Percentiles rank a stretch among this genome's conserved stretches.
phyloP scores from a whole-genome alignment of 2,113 vertebrate genomes.

The Malurus elegans region DNA sequence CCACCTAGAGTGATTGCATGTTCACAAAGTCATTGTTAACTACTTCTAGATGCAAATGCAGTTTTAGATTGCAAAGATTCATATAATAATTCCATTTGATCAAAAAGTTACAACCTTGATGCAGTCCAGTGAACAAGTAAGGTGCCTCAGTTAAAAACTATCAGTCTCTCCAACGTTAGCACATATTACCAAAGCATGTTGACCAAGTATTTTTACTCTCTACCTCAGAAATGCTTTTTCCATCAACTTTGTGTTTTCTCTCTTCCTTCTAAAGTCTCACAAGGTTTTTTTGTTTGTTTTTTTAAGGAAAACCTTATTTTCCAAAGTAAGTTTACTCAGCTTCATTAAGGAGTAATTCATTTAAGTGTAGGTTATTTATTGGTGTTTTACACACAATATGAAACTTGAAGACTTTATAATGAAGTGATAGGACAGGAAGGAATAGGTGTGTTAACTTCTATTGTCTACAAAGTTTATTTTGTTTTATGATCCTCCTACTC shows the following conservation, averaged over 20 bases:
- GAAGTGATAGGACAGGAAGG: background rate
- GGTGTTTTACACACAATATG: background rate
- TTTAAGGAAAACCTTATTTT: background rate
- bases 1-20: background rate
- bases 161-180: background rate
- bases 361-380: background rate
- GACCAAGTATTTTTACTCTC: background rate
- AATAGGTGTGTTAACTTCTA: background rate
- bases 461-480: background rate
- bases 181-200: background rate
- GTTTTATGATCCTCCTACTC: background rate
- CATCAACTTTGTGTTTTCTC: background rate
- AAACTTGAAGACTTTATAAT: background rate
- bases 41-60: background rate
- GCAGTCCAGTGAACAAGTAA: background rate
- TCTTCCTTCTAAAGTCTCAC: background rate
- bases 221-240: background rate
- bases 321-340: background rate
- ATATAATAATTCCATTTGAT: background rate
- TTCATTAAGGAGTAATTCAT: background rate
- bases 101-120: background rate
- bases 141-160: background rate
- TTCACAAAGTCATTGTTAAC: background rate
- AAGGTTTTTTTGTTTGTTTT: background rate
- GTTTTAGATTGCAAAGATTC: background rate